Conservation (phyloP, 2,797 vertebrate genomes). For the Acestrorhynchus altus region DNA sequence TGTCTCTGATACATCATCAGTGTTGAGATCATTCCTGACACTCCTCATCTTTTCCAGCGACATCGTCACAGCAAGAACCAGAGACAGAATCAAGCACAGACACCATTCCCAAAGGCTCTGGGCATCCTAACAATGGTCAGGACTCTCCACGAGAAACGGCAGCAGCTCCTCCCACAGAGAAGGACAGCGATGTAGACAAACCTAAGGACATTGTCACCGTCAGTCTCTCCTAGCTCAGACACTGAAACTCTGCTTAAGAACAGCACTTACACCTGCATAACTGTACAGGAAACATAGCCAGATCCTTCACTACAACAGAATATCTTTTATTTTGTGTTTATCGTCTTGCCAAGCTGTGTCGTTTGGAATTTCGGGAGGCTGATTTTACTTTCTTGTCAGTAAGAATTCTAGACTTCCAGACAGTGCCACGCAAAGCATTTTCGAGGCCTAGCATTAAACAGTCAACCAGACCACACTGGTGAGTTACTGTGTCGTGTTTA, state of each 20-base stretch:
- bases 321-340: conserved; percentile 48
- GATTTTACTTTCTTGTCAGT: conserved; percentile 25
- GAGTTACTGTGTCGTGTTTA: too few relatives aligned
- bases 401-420: conserved; percentile 28
- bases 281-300: conserved; percentile 65
- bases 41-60: conserved; percentile 75
- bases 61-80: conserved; percentile 92
- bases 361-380: conserved; percentile 26
- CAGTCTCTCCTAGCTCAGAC: conserved; percentile 77
- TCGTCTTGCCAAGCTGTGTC: conserved; percentile 58
- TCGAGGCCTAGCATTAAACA: not conserved
- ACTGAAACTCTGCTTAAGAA: conserved; percentile 32
- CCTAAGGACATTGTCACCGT: conserved; percentile 86
- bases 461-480: too few relatives aligned
- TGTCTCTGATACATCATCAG: not conserved
- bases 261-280: conserved; percentile 67
- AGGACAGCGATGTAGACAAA: conserved; percentile 86
- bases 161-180: conserved; percentile 79
- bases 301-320: conserved; percentile 61
- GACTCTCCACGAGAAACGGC: conserved; percentile 81
- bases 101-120: conserved; percentile 83
- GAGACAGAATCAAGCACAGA: conserved; percentile 87
- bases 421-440: conserved; percentile 9
- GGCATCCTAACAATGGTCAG: conserved; percentile 77
- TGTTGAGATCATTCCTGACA: too few relatives aligned